Evolutionary conservation across 2,888 invertebrate species (phyloP).

Genomic region (Andrena bucephala): DNA sequence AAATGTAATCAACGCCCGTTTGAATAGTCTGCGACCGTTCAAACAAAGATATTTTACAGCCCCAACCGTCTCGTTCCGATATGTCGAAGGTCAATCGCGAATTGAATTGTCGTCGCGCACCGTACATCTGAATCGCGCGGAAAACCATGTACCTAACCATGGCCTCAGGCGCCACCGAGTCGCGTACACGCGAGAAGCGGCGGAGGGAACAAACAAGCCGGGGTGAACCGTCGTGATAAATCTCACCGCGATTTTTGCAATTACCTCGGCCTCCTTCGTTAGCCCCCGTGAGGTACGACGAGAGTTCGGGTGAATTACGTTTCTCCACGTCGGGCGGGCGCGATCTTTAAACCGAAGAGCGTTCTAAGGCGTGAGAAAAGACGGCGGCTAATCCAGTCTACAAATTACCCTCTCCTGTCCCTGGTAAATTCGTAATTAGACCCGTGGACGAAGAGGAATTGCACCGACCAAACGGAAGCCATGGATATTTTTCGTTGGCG

Average conservation of each 20-base stretch:
- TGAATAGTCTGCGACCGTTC: constrained; percentile 16
- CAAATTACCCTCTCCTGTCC: constrained; percentile 66
- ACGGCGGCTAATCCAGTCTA: constrained; percentile 68
- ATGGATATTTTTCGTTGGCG: constrained; percentile 2
- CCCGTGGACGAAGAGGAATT: constrained; percentile 6
- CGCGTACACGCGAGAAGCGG: background rate
- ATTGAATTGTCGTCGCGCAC: background rate
- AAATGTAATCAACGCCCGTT: constrained; percentile 37
- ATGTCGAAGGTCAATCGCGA: background rate
- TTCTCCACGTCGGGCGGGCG: constrained; percentile 24
- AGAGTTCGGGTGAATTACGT: constrained; percentile 58
- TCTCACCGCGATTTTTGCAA: constrained; percentile 59
- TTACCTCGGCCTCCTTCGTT: constrained; percentile 40
- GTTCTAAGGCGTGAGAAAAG: constrained; percentile 49
- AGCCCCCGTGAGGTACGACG: constrained; percentile 45
- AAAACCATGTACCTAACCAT: background rate
- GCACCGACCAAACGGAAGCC: constrained; percentile 23
- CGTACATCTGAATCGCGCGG: background rate
- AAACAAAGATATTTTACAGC: constrained; percentile 33
- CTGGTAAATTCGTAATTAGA: constrained; percentile 59
- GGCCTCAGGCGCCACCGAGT: background rate
- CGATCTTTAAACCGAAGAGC: constrained; percentile 53
- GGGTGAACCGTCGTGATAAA: constrained; percentile 30
- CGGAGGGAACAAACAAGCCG: background rate
- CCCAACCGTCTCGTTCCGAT: background rate